Percentiles rank a stretch among this genome's conserved stretches.
Evolutionary conservation across 2,113 vertebrate species (phyloP).

Genomic region (Austrofundulus limnaeus): DNA sequence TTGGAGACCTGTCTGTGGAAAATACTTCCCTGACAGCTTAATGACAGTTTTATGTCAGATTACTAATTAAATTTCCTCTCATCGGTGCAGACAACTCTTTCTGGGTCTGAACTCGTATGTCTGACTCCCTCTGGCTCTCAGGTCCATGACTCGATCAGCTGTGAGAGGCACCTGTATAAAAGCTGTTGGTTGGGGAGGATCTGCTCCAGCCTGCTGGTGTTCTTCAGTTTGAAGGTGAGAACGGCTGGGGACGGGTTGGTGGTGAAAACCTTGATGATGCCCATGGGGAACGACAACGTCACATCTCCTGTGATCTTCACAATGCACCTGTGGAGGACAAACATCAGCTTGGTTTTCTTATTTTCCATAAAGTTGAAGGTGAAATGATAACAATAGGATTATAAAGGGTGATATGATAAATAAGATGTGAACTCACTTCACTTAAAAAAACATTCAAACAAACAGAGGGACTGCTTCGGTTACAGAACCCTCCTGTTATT

Average conservation of each 20-base stretch:
- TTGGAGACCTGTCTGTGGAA: slow-evolving; percentile 63
- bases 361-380: too few species aligned
- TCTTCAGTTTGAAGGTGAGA: slow-evolving; percentile 92
- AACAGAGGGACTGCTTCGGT: too few species aligned
- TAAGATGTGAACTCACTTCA: too few species aligned
- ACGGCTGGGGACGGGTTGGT: slow-evolving; percentile 90
- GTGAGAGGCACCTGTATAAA: slow-evolving; percentile 90
- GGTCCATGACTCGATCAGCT: neutral
- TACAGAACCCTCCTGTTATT: too few species aligned
- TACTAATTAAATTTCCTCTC: slow-evolving; percentile 70
- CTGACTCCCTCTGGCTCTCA: slow-evolving; percentile 17
- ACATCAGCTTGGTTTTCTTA: neutral
- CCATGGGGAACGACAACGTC: slow-evolving; percentile 95
- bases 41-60: slow-evolving; percentile 66
- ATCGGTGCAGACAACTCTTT: slow-evolving; percentile 54
- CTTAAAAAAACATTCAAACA: too few species aligned
- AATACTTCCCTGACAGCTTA: slow-evolving; percentile 67
- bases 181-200: slow-evolving; percentile 94
- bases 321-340: slow-evolving; percentile 83
- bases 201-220: slow-evolving; percentile 90
- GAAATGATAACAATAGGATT: too few species aligned
- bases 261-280: slow-evolving; percentile 97
- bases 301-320: slow-evolving; percentile 98
- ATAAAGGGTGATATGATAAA: too few species aligned
- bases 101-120: slow-evolving; percentile 21